Evolutionary conservation across 2,113 vertebrate genomes (phyloP).

Genomic region (Urocynchramus pylzowi): DNA sequence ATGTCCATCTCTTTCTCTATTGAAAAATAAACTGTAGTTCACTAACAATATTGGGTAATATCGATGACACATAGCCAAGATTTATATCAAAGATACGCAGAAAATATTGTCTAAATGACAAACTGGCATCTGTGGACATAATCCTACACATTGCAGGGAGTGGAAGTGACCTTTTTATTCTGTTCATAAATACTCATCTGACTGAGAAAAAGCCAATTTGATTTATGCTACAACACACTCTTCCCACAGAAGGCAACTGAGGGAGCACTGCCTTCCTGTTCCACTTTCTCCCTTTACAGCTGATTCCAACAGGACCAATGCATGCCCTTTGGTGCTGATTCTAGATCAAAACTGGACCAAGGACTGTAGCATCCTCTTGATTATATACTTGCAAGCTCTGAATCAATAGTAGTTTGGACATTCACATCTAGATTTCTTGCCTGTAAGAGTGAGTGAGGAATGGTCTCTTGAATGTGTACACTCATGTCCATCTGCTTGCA

Average conservation of each 20-base stretch:
- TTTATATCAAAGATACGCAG: neutral
- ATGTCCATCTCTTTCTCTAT: neutral
- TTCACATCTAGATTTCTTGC: neutral
- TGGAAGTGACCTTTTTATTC: slow-evolving; percentile 37
- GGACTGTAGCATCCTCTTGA: neutral
- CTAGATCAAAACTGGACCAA: slow-evolving; percentile 11
- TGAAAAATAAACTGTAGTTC: neutral
- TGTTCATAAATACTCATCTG: slow-evolving; percentile 17
- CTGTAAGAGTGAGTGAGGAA: neutral
- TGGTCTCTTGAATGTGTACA: neutral
- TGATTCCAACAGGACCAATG: neutral
- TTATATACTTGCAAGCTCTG: neutral
- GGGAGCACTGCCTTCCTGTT: neutral
- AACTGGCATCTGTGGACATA: neutral
- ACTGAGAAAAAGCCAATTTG: slow-evolving; percentile 35
- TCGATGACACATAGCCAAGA: neutral
- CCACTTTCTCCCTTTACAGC: neutral
- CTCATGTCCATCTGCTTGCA: slow-evolving; percentile 5
- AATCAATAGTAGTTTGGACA: neutral
- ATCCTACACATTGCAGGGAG: neutral
- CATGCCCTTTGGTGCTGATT: neutral
- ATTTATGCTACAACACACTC: neutral
- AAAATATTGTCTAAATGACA: neutral
- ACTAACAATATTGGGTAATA: neutral
- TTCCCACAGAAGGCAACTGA: slow-evolving; percentile 19